Percentiles rank a stretch among this genome's conserved stretches.
phyloP scores from a whole-genome alignment of 2,888 invertebrate genomes.

The Pterostichus niger region DNA sequence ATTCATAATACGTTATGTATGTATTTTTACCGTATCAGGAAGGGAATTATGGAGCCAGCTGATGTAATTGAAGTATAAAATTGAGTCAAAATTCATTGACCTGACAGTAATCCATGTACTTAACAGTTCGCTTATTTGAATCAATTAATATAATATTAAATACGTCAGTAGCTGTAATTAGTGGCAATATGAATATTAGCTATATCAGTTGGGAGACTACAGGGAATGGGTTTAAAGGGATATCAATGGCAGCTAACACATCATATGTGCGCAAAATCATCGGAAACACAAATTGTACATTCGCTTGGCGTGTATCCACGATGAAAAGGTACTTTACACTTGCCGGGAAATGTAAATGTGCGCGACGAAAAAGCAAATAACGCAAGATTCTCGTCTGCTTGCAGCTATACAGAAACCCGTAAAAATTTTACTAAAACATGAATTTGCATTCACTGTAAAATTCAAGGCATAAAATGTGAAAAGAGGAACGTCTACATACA shows the following conservation, averaged over 20 bases:
- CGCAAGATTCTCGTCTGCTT: conserved; percentile 59
- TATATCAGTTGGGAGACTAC: background rate
- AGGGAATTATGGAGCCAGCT: no score
- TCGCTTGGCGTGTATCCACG: background rate
- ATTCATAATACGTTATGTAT: no score
- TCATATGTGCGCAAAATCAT: conserved; percentile 7
- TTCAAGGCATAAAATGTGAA: conserved; percentile 65
- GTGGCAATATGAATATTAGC: background rate
- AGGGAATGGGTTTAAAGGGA: background rate
- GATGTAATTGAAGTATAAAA: no score
- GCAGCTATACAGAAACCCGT: conserved; percentile 57
- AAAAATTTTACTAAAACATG: conserved; percentile 67
- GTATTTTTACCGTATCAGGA: no score
- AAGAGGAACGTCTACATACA: conserved; percentile 59
- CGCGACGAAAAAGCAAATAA: conserved; percentile 51
- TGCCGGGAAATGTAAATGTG: conserved; percentile 56
- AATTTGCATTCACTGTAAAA: conserved; percentile 67
- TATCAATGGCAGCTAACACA: background rate
- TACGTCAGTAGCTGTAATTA: background rate
- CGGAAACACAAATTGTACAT: conserved; percentile 41
- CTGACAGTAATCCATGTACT: no score
- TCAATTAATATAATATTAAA: background rate
- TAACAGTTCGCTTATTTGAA: no score
- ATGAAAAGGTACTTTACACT: conserved; percentile 34
- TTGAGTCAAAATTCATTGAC: no score